phyloP scores from a whole-genome alignment of 2,113 vertebrate genomes.

The Gadus chalcogrammus region DNA sequence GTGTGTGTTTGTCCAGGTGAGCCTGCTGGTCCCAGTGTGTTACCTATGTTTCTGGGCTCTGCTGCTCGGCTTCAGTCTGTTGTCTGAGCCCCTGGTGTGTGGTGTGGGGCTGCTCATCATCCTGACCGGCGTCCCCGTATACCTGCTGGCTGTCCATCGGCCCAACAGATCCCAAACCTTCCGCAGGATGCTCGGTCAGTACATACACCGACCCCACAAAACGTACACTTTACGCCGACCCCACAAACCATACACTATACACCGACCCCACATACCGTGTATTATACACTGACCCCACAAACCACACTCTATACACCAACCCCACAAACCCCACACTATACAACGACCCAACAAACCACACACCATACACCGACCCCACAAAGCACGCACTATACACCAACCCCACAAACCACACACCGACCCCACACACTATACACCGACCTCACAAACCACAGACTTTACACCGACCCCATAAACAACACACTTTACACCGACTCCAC shows the following conservation, averaged over 20 bases:
- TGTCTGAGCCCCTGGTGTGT: constrained; percentile 92
- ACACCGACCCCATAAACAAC: too few relatives aligned
- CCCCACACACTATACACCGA: too few relatives aligned
- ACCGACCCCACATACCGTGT: too few relatives aligned
- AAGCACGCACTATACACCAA: too few relatives aligned
- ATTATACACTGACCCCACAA: too few relatives aligned
- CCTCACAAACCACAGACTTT: too few relatives aligned
- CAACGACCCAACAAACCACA: too few relatives aligned
- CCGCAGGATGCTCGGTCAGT: constrained; percentile 83
- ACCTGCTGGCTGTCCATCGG: constrained; percentile 91
- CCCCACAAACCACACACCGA: too few relatives aligned
- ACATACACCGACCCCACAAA: not conserved
- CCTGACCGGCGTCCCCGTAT: constrained; percentile 92
- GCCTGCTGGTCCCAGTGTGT: constrained; percentile 82
- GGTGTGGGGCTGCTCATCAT: constrained; percentile 92
- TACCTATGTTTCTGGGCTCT: constrained; percentile 96
- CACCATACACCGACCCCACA: too few relatives aligned
- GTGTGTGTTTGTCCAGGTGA: constrained; percentile 73
- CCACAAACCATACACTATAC: not conserved
- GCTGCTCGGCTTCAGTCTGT: constrained; percentile 91
- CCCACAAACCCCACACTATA: too few relatives aligned
- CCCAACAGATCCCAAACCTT: constrained; percentile 93
- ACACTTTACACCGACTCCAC: too few relatives aligned
- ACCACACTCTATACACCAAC: too few relatives aligned
- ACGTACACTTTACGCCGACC: not conserved